Evolutionary conservation across 2,113 vertebrate genomes (phyloP).

Genomic region (Xerus inauris): DNA sequence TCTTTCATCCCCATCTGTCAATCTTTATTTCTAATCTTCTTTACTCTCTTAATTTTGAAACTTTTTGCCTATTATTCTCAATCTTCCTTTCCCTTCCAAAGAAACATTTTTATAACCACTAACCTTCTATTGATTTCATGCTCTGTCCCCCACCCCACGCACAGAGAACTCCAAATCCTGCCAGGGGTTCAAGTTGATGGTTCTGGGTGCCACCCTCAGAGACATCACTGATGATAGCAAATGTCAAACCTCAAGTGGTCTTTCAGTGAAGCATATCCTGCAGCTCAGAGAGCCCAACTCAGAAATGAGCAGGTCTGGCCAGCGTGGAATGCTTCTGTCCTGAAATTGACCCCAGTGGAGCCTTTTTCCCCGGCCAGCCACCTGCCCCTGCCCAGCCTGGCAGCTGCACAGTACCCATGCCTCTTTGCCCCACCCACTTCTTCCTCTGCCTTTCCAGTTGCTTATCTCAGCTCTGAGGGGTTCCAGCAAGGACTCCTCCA

Average conservation of each 20-base stretch:
- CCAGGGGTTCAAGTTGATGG: neutral
- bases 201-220: neutral
- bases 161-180: neutral
- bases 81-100: neutral
- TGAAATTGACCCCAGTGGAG: neutral
- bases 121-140: neutral
- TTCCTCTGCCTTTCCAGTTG: neutral
- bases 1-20: neutral
- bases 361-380: neutral
- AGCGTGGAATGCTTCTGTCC: neutral
- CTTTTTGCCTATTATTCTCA: neutral
- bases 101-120: neutral
- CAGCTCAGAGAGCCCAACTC: neutral
- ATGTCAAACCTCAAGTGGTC: neutral
- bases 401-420: neutral
- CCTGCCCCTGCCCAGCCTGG: neutral
- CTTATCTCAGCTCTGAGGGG: neutral
- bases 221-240: neutral
- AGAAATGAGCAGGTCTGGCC: neutral
- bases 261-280: neutral
- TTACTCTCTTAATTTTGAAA: neutral
- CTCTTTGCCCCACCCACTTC: neutral
- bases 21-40: constrained; percentile 9
- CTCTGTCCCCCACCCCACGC: neutral
- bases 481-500: neutral